A percentile compares a stretch with the other conserved stretches of the same genome.
These are phyloP conservation scores for Drosophila ohnishii DNA, from an alignment of 1,140 invertebrate species.

Conservation along the genomic window DNA sequence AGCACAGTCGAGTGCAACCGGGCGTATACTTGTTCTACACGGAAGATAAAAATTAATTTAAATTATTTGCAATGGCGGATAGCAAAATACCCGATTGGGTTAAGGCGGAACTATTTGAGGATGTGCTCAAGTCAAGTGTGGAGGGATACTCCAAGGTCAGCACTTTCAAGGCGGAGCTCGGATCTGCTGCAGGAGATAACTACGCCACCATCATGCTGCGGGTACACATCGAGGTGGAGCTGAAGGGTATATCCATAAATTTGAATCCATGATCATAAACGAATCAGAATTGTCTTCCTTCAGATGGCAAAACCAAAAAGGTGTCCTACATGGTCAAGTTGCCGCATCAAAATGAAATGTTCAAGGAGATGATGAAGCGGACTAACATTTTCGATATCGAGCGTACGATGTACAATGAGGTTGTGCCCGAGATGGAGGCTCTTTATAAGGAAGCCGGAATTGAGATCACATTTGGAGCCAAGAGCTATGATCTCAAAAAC, in stretches of 20 bases:
- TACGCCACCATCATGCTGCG: conserved; percentile 64
- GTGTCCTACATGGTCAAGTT: conserved; percentile 65
- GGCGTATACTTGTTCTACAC: conserved; percentile 4
- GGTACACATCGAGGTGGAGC: conserved; percentile 58
- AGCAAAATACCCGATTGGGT: conserved; percentile 64
- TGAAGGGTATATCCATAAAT: conserved; percentile 46
- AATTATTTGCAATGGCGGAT: conserved; percentile 27
- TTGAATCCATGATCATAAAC: fast-evolving
- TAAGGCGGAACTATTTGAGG: conserved; percentile 50
- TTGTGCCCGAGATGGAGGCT: conserved; percentile 69
- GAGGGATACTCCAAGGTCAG: conserved; percentile 55
- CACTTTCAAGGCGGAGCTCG: conserved; percentile 48
- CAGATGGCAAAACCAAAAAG: conserved; percentile 57
- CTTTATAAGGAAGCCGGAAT: conserved; percentile 70
- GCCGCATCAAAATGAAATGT: conserved; percentile 46
- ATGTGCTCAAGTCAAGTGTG: conserved; percentile 53
- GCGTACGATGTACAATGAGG: conserved; percentile 47
- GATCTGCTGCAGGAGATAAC: conserved; percentile 63
- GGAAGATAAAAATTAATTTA: not conserved
- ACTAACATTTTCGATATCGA: conserved; percentile 59
- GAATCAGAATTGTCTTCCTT: not conserved
- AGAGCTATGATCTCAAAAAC: not conserved
- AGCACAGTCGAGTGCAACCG: not conserved
- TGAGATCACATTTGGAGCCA: not conserved
- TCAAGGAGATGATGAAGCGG: conserved; percentile 36